A percentile compares a stretch with the other conserved stretches of the same genome.
These are phyloP conservation scores for Montipora efflorescens DNA, from an alignment of 64 coral and sea anemone genomes.

Conservation along the genomic window DNA sequence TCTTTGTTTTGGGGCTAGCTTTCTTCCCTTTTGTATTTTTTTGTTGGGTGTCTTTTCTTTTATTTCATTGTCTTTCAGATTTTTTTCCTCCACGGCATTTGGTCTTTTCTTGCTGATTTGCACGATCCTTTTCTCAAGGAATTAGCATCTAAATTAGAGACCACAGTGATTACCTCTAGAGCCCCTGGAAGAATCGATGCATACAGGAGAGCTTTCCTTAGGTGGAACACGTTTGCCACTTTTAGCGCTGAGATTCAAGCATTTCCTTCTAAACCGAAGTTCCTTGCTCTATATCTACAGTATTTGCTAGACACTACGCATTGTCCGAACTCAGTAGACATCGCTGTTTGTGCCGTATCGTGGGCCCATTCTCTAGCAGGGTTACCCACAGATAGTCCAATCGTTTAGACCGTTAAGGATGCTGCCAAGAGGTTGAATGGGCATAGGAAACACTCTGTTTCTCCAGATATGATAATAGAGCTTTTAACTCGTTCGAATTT, in stretches of 20 bases:
- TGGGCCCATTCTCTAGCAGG: conserved; percentile 22
- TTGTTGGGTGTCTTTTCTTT: not conserved
- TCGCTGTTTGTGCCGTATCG: conserved; percentile 12
- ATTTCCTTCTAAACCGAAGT: no score
- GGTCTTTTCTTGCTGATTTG: no score
- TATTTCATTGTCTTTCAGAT: not conserved
- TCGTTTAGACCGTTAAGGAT: not conserved
- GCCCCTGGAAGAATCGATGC: not conserved
- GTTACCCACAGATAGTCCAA: conserved; percentile 4
- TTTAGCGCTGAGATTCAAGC: no score
- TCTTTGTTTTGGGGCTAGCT: not conserved
- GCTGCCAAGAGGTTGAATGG: no score
- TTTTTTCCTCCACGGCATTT: not conserved
- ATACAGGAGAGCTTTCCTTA: not conserved
- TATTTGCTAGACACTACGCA: no score
- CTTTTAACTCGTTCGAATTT: no score
- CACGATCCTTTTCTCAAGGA: not conserved
- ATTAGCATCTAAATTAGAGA: not conserved
- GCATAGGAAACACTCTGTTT: no score
- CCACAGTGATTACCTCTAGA: not conserved
- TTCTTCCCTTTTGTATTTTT: not conserved
- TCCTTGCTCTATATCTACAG: no score
- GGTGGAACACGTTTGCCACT: no score
- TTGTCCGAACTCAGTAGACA: no score
- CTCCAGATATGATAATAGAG: no score